Evolutionary conservation across 92 coral and sea anemone genomes (phyloP).

Genomic region (Montipora capitata): DNA sequence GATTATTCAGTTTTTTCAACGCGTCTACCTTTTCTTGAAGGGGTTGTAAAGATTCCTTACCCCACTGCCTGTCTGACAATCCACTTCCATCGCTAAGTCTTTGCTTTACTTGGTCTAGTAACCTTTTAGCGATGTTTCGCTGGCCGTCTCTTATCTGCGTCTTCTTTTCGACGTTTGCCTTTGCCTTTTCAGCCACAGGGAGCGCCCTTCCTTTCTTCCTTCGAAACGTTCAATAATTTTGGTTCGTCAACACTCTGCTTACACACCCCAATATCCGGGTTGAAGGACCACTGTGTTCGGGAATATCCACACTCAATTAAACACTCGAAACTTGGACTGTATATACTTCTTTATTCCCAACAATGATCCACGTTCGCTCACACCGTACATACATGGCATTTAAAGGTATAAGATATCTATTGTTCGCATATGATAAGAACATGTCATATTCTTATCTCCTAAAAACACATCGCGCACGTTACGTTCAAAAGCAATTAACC

Average conservation of each 20-base stretch:
- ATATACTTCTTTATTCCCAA: no score
- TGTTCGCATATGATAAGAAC: no score
- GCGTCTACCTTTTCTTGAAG: not conserved
- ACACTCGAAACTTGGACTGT: no score
- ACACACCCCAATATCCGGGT: not conserved
- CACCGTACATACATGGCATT: no score
- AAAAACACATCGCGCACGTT: no score
- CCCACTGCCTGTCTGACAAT: constrained; percentile 4
- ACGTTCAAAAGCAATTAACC: no score
- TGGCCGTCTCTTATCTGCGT: not conserved
- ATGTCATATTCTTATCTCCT: no score
- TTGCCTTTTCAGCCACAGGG: not conserved
- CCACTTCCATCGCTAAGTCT: not conserved
- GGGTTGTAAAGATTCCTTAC: not conserved
- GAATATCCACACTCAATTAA: not conserved
- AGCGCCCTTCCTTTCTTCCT: not conserved
- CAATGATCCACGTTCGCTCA: no score
- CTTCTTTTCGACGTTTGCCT: not conserved
- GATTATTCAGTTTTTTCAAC: not conserved
- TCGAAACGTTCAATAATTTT: no score
- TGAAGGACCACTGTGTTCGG: constrained; percentile 14
- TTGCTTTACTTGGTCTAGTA: not conserved
- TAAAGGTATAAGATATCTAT: no score
- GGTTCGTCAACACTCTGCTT: not conserved
- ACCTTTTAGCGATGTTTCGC: not conserved